Evolutionary conservation across 2,888 invertebrate genomes (phyloP), one percentile per base, ranked within the genome.

Genomic region (Ornithoptera alexandrae): DNA sequence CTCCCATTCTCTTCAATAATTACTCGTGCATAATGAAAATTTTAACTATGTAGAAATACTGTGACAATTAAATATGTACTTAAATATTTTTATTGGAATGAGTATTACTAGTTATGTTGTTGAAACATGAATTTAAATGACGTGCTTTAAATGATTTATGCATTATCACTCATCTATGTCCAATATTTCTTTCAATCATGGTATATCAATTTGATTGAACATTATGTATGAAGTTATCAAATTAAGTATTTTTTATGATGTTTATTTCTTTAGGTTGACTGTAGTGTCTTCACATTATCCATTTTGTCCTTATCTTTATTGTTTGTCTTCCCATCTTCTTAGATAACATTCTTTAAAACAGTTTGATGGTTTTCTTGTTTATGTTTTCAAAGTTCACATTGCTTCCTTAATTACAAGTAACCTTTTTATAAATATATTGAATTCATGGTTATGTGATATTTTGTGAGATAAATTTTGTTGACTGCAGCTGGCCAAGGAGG

Each of bases 401-500:
- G 53, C 4, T 12, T 58, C 42, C 24, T 59, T 15, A 36, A 56
- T 62, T 17, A 39, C 12, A 59, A 63, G 36, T 63, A n/a, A 63
- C 60, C 50, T 68, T 65, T 63, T 64, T 69, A 24, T 67, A 65
- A 62, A 67, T 67, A 60, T 58, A 22, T 56, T 62, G 64, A 71
- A 59, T 56, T 67, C 67, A 69, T 74, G 74, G 72, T 74, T 74
- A 72, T 63, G 71, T 71, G 74, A 76, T 73, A 76, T 74, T 72
- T 79, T 80, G 78, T 79, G 77, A 78, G 78, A 80, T 80, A 78
- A 78, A 83, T 84, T 83, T 84, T 85, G 79, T 84, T 84, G 81
- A 85, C 79, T 79, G 84, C 85, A 85, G 86, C 84, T 83, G 84
- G 84, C 82, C 78, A 70, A 50, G 80, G 82, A 82, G 82, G 81